Evolutionary conservation across 2,797 vertebrate genomes (phyloP).

Genomic region (Acrossocheilus fasciatus): DNA sequence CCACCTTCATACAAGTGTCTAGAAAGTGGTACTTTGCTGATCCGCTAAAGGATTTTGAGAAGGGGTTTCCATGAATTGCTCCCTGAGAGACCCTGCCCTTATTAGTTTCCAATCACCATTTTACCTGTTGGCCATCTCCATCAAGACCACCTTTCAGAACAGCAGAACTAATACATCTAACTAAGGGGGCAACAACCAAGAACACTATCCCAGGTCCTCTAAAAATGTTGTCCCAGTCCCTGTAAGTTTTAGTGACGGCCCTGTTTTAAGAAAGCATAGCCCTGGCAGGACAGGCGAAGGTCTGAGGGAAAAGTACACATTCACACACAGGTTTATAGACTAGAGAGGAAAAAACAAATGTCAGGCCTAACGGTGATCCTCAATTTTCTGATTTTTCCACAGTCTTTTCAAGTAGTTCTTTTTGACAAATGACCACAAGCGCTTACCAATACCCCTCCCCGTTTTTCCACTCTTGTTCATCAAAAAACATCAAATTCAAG

Average conservation of each 20-base stretch:
- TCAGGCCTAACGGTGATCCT: constrained; percentile 38
- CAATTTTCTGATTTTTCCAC: constrained; percentile 15
- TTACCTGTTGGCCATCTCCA: background rate
- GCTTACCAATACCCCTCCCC: background rate
- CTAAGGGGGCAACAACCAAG: background rate
- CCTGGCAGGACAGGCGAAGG: constrained; percentile 20
- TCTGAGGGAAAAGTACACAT: constrained; percentile 42
- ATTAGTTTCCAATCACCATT: constrained; percentile 11
- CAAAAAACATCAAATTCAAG: constrained; percentile 22
- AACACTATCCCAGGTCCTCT: background rate
- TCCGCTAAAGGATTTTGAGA: background rate
- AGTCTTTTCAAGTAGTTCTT: constrained; percentile 50
- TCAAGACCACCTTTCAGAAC: constrained; percentile 21
- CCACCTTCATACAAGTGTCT: background rate
- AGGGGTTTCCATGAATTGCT: constrained; percentile 40
- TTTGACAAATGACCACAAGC: constrained; percentile 25
- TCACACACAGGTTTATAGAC: constrained; percentile 26
- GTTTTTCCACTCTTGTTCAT: constrained; percentile 16
- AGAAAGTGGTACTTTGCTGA: constrained; percentile 20
- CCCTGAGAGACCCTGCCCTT: constrained; percentile 55
- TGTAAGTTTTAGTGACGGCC: background rate
- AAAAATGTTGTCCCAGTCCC: background rate
- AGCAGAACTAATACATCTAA: constrained; percentile 2
- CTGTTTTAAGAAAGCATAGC: constrained; percentile 7
- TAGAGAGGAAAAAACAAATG: background rate